These are phyloP conservation scores for Leptocoma aspasia DNA, from an alignment of 2,113 vertebrate genomes.

Conservation along the genomic window DNA sequence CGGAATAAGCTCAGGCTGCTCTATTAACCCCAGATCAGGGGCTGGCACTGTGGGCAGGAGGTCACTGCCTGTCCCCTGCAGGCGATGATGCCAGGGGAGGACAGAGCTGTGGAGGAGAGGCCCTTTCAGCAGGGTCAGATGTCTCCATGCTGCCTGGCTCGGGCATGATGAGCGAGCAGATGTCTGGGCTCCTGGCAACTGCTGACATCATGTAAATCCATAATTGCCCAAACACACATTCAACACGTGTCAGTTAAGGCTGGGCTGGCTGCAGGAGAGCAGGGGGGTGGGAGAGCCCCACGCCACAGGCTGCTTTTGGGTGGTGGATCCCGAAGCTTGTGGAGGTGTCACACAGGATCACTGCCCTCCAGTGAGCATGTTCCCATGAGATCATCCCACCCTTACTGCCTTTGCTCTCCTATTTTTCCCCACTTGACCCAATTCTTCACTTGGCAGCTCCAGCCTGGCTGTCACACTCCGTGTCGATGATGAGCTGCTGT, in stretches of 20 bases:
- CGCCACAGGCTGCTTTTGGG: accelerated
- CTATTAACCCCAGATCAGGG: background rate
- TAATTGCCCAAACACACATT: constrained; percentile 32
- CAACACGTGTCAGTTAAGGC: background rate
- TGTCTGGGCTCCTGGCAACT: constrained; percentile 32
- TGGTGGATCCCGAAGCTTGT: background rate
- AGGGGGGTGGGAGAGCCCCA: background rate
- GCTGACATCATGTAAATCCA: constrained; percentile 48
- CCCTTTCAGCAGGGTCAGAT: constrained; percentile 4
- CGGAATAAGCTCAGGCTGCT: background rate
- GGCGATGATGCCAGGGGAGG: accelerated
- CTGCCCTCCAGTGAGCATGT: accelerated
- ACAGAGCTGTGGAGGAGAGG: background rate
- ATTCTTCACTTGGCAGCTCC: background rate
- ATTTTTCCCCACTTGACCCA: background rate
- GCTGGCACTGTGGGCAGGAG: background rate
- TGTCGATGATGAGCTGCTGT: background rate
- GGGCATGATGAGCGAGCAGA: background rate
- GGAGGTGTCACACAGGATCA: background rate
- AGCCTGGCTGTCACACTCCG: background rate
- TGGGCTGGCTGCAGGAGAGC: background rate
- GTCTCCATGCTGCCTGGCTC: background rate
- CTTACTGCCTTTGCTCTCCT: background rate
- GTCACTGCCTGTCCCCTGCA: background rate
- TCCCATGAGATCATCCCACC: background rate